These are phyloP conservation scores for Tachysurus vachellii DNA, from an alignment of 2,113 vertebrate species.

Conservation along the genomic window DNA sequence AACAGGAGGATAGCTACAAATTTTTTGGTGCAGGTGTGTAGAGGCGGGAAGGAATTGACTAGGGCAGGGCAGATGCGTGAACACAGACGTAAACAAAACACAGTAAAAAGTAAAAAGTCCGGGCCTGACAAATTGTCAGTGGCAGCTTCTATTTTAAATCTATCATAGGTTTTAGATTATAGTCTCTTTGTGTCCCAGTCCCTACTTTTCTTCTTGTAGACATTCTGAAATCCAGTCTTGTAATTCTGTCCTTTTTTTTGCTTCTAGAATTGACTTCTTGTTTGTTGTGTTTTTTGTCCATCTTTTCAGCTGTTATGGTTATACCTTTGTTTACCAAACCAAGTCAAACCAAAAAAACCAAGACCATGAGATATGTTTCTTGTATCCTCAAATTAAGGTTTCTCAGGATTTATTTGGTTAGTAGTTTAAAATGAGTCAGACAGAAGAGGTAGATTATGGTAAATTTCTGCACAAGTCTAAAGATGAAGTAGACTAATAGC, in stretches of 20 bases:
- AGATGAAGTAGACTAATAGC: neutral
- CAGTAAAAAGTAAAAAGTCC: too few species aligned
- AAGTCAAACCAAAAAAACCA: neutral
- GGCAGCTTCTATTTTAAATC: neutral
- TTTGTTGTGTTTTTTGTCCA: neutral
- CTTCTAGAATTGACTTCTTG: neutral
- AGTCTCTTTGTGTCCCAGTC: neutral
- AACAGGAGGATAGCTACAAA: too few species aligned
- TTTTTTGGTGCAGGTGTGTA: too few species aligned
- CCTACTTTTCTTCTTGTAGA: neutral
- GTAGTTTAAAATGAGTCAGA: neutral
- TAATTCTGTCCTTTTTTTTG: neutral
- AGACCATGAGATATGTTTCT: neutral
- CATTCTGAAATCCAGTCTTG: neutral
- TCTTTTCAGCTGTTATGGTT: neutral
- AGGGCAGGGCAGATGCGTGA: too few species aligned
- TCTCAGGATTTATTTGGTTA: neutral
- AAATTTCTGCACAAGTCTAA: neutral
- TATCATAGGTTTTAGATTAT: neutral
- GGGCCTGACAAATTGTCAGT: neutral
- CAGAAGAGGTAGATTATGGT: neutral
- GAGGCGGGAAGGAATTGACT: too few species aligned
- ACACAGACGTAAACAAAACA: too few species aligned
- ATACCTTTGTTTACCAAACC: neutral
- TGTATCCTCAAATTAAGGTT: neutral